Evolutionary conservation across 2,113 vertebrate genomes (phyloP).

Genomic region (Eudyptes chrysolophus): DNA sequence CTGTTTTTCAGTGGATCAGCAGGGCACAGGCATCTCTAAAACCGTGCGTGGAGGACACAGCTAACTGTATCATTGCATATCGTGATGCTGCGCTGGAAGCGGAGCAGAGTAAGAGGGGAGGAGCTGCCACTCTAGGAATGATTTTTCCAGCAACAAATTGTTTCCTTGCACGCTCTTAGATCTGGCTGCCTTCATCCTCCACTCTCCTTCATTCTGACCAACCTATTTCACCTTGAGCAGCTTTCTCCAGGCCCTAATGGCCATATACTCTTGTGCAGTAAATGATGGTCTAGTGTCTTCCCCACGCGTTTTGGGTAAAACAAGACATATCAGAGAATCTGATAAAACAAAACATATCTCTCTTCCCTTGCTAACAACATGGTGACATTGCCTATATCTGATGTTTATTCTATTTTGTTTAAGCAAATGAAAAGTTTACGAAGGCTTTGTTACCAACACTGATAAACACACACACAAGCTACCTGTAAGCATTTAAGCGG

Average conservation of each 20-base stretch:
- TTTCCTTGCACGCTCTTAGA: background rate
- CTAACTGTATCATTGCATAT: background rate
- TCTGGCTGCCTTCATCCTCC: background rate
- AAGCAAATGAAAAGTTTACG: background rate
- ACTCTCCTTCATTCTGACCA: background rate
- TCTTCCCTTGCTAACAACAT: background rate
- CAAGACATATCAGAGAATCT: background rate
- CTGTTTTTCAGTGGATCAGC: background rate
- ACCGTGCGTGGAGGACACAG: background rate
- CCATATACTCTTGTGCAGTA: too few relatives aligned
- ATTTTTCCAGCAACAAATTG: background rate
- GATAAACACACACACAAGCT: background rate
- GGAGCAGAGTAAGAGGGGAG: background rate
- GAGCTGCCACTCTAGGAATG: background rate
- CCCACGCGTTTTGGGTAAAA: background rate
- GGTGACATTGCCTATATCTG: background rate
- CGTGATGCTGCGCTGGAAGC: fast-evolving
- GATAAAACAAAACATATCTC: background rate
- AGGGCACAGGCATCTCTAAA: background rate
- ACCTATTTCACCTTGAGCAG: background rate
- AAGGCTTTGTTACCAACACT: background rate
- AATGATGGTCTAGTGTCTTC: background rate
- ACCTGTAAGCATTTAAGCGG: background rate
- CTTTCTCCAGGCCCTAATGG: background rate
- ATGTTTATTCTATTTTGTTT: background rate